Percentiles rank a stretch among this genome's conserved stretches.
Conservation (phyloP, 2,888 invertebrate genomes). For the Harpagoxenus sublaevis region DNA sequence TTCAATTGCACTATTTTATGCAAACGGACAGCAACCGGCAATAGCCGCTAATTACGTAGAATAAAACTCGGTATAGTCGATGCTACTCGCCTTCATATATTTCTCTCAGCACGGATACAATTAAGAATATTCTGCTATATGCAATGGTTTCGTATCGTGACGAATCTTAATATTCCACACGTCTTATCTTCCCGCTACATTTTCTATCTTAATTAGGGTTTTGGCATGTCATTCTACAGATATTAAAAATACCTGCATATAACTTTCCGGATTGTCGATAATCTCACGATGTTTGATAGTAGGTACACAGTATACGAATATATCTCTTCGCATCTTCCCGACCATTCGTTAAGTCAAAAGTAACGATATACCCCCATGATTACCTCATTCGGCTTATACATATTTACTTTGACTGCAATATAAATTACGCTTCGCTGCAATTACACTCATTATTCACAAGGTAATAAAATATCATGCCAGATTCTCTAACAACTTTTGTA, state of each 20-base stretch:
- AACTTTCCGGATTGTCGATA: constrained; percentile 54
- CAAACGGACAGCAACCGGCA: constrained; percentile 41
- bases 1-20: constrained; percentile 53
- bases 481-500: constrained; percentile 62
- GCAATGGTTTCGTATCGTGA: not conserved
- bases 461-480: constrained; percentile 62
- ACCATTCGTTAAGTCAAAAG: constrained; percentile 52
- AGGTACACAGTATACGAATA: constrained; percentile 6
- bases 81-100: constrained; percentile 13
- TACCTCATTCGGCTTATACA: constrained; percentile 68
- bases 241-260: constrained; percentile 61
- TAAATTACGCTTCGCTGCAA: constrained; percentile 60
- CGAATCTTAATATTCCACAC: constrained; percentile 18
- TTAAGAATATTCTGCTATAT: constrained; percentile 41
- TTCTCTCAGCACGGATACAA: constrained; percentile 29
- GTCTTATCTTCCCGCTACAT: constrained; percentile 42
- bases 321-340: constrained; percentile 63
- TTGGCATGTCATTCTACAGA: constrained; percentile 59
- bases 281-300: constrained; percentile 47
- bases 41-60: constrained; percentile 48
- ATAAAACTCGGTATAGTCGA: constrained; percentile 13
- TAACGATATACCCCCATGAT: constrained; percentile 60
- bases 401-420: constrained; percentile 57
- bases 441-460: constrained; percentile 60
- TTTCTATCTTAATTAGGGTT: constrained; percentile 60